Base-by-base conservation (phyloP, 2,888 invertebrate species). In the Aphrophora alni region DNA sequence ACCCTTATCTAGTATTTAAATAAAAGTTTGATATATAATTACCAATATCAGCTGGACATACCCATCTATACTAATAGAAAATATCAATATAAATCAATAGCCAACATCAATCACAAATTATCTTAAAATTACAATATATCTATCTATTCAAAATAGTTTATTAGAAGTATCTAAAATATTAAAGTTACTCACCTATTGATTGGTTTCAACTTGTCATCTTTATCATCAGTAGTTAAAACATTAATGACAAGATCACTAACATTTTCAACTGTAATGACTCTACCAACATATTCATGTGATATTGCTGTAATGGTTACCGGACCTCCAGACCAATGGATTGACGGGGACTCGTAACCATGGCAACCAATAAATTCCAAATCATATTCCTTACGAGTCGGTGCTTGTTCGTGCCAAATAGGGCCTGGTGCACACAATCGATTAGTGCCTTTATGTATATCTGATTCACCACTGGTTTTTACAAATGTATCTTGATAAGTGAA, bases 291-390 rank as follows among this genome's bases (percentile, higher is more conserved):
- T 28, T 90, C 90, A 87, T 93, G 93, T 0, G 91, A 89, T 3
- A 90, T 87, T 0, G 93, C 93, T 26, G 89, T 89, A 26, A 89
- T 81, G 59, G 87, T 86, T 24, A 89, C 86, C 3, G 89, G 87
- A 0, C 87, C 85, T 12, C 87, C 87, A 77, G 87, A 87, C 12
- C 91, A 91, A 80, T 90, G 89, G 88, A 91, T 91, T 12, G 86
- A 86, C 0, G 89, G 86, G 75, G 89, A 89, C 38, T 90, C 89
- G 88, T 95, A 97, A 82, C 91, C 90, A 88, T 98, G 98, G 87
- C 98, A 98, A 74, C 97, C 94, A 83, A 91, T 91, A 4, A 97
- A 93, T 5, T 90, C 90, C 77, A 97, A 92, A 78, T 90, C 89
- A 87, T 96, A 96, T 72, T 88, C 88, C 0, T 93, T 95, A 0